These are phyloP conservation scores for Drosophila albomicans DNA, from an alignment of 1,140 invertebrate species.

Conservation along the genomic window DNA sequence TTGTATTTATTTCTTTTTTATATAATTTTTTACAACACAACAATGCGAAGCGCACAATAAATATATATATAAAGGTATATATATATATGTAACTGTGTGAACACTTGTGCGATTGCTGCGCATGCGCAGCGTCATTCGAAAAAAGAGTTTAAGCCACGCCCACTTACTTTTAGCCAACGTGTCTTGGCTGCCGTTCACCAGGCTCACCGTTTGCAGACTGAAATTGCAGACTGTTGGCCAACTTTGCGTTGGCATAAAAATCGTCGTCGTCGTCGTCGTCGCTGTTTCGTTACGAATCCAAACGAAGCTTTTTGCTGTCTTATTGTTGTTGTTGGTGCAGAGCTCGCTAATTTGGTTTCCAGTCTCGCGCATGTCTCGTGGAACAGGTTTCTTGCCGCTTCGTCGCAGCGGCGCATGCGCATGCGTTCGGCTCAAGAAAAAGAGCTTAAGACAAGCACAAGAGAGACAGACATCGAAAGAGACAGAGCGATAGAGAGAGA, in stretches of 20 bases:
- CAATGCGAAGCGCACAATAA: slow-evolving; percentile 17
- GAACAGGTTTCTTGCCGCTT: slow-evolving; percentile 76
- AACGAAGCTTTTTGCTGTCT: slow-evolving; percentile 43
- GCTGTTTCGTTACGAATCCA: slow-evolving; percentile 34
- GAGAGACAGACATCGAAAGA: slow-evolving; percentile 10
- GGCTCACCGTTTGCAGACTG: slow-evolving; percentile 84
- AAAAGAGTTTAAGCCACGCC: slow-evolving; percentile 45
- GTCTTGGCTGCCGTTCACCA: slow-evolving; percentile 80
- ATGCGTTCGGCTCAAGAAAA: slow-evolving; percentile 50
- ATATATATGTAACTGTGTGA: slow-evolving; percentile 32
- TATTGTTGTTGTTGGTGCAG: too few species aligned
- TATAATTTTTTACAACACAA: slow-evolving; percentile 64
- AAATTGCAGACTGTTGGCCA: slow-evolving; percentile 84
- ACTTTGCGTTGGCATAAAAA: slow-evolving; percentile 75
- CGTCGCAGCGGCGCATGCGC: slow-evolving; percentile 60
- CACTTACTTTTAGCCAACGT: slow-evolving; percentile 72
- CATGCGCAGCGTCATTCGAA: slow-evolving; percentile 38
- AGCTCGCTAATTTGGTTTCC: slow-evolving; percentile 71
- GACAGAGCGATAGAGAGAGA: not conserved
- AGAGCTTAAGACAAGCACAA: not conserved
- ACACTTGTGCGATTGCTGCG: slow-evolving; percentile 56
- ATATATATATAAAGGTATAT: slow-evolving; percentile 16
- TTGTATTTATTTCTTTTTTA: slow-evolving; percentile 54
- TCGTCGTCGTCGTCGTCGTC: slow-evolving; percentile 22
- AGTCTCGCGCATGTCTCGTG: slow-evolving; percentile 38